Conservation (phyloP, 1,140 invertebrate genomes). For the Aphis gossypii region DNA sequence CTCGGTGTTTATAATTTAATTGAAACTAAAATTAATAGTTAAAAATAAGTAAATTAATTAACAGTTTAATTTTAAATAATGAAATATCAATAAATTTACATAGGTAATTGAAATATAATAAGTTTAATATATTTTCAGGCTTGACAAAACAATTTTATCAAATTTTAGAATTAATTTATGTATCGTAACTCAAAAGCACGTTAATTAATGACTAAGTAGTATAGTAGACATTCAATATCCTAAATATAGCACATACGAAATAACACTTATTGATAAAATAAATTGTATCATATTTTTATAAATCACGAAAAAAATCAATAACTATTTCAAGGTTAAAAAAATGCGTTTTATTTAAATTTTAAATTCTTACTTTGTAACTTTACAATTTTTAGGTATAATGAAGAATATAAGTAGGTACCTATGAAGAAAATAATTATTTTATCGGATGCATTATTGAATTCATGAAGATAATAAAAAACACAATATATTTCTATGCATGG, state of each 20-base stretch:
- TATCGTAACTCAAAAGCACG: neutral
- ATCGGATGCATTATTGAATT: neutral
- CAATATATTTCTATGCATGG: neutral
- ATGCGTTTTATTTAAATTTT: neutral
- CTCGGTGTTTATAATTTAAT: neutral
- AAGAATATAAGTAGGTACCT: neutral
- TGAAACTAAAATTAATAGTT: neutral
- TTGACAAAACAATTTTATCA: neutral
- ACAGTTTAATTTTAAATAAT: neutral
- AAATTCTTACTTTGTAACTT: neutral
- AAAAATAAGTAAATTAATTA: neutral
- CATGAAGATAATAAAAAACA: neutral
- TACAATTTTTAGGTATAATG: neutral
- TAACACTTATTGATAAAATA: neutral
- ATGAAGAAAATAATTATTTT: neutral
- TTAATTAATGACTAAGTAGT: neutral
- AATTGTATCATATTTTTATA: neutral
- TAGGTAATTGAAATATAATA: neutral
- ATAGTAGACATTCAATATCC: neutral
- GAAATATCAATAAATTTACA: neutral
- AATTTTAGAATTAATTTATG: neutral
- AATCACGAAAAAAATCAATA: neutral
- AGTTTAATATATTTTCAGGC: neutral
- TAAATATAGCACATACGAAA: neutral
- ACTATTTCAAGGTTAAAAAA: neutral